These are phyloP conservation scores for Calidris pygmaea DNA, from an alignment of 2,113 vertebrate species.

Conservation along the genomic window DNA sequence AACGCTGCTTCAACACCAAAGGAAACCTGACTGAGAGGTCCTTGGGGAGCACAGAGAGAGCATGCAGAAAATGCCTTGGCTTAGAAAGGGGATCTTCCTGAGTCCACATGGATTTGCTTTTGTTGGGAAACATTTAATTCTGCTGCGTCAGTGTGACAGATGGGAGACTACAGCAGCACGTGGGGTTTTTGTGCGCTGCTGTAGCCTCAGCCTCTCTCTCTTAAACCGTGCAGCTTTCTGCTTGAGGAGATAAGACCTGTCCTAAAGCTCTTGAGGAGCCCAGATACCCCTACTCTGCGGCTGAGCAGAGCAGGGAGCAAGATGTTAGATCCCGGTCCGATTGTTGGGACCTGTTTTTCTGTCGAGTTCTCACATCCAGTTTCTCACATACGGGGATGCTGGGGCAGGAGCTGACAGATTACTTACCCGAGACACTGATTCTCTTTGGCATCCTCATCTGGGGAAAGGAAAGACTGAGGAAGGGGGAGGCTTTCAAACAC, in stretches of 20 bases:
- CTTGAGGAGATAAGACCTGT: neutral
- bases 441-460: neutral
- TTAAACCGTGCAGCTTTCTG: neutral
- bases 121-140: constrained; percentile 9
- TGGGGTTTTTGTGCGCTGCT: neutral
- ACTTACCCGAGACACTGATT: neutral
- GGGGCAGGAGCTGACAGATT: neutral
- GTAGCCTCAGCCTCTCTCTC: neutral
- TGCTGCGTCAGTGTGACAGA: constrained; percentile 16
- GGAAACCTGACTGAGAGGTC: neutral
- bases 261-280: neutral
- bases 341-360: too few relatives aligned
- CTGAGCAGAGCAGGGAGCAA: neutral
- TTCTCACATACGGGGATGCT: too few relatives aligned
- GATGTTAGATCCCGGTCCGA: too few relatives aligned
- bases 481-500: neutral
- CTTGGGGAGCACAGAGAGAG: neutral
- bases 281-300: rapidly evolving
- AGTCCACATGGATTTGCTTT: neutral
- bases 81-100: neutral
- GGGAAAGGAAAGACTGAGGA: neutral
- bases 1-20: neutral
- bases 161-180: neutral
- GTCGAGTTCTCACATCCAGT: too few relatives aligned
- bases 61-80: neutral